A percentile compares a stretch with the other conserved stretches of the same genome.
phyloP scores from a whole-genome alignment of 2,797 vertebrate genomes.

The Notolepis coatsorum region DNA sequence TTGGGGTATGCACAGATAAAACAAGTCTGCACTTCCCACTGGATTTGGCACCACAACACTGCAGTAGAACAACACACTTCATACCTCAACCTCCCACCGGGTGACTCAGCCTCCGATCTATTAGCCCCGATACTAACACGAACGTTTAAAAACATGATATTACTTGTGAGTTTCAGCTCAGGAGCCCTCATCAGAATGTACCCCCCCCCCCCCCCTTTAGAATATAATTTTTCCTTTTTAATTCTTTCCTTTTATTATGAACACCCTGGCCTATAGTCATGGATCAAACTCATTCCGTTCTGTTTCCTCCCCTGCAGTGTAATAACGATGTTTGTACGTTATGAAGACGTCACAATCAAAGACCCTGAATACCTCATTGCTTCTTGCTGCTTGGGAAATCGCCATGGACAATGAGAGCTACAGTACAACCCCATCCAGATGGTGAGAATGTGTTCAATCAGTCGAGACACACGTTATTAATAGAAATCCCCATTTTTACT shows the following conservation, averaged over 20 bases:
- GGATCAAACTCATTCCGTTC: neutral
- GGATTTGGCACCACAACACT: no score
- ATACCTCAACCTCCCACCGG: no score
- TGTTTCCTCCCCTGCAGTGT: conserved; percentile 69
- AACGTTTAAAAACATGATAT: no score
- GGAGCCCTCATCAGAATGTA: no score
- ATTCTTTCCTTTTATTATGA: neutral
- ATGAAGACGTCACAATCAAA: conserved; percentile 40
- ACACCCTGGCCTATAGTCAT: neutral
- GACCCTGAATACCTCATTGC: neutral
- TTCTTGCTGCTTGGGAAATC: neutral
- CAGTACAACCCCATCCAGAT: neutral
- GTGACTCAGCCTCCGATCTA: no score
- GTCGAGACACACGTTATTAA: neutral
- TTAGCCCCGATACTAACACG: no score
- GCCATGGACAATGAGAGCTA: conserved; percentile 11
- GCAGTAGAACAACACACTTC: no score
- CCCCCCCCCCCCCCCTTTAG: no score
- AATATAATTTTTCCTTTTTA: neutral
- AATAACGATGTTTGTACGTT: conserved; percentile 75
- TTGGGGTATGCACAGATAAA: no score
- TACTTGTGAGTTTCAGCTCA: no score
- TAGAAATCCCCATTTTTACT: neutral
- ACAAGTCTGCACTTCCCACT: no score
- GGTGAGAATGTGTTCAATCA: neutral